Evolutionary conservation across 2,888 invertebrate genomes (phyloP).

Genomic region (Athripsodes cinereus): DNA sequence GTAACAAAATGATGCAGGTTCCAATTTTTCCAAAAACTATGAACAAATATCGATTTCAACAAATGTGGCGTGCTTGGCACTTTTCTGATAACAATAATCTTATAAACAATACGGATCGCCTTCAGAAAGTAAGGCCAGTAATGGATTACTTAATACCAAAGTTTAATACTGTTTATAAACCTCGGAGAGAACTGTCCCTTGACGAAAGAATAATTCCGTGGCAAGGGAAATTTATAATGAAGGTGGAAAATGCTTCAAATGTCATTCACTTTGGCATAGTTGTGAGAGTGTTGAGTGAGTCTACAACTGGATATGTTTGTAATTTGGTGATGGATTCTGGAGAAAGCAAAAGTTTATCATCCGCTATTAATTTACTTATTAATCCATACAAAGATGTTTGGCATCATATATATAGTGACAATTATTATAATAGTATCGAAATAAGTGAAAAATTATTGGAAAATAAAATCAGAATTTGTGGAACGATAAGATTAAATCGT

Average conservation of each 20-base stretch:
- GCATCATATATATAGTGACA: background rate
- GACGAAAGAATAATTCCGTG: slow-evolving; percentile 29
- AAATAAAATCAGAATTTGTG: slow-evolving; percentile 25
- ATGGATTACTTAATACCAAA: slow-evolving; percentile 19
- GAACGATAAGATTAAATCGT: slow-evolving; percentile 25
- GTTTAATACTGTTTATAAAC: slow-evolving; percentile 26
- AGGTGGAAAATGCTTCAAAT: slow-evolving; percentile 28
- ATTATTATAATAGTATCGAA: slow-evolving; percentile 20
- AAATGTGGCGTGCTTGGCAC: slow-evolving; percentile 10
- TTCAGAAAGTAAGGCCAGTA: background rate
- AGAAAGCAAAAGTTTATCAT: slow-evolving; percentile 22
- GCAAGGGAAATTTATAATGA: slow-evolving; percentile 26
- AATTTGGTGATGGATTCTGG: slow-evolving; percentile 27
- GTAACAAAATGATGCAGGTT: background rate
- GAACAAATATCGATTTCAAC: slow-evolving; percentile 4
- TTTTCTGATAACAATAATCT: slow-evolving; percentile 6
- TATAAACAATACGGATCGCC: background rate
- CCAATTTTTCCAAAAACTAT: slow-evolving; percentile 5
- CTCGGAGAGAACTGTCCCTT: slow-evolving; percentile 24
- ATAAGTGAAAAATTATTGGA: slow-evolving; percentile 18
- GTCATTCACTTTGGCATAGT: slow-evolving; percentile 28
- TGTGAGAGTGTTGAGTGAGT: slow-evolving; percentile 26
- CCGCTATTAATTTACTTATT: slow-evolving; percentile 21
- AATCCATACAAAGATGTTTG: background rate
- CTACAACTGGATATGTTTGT: slow-evolving; percentile 27